phyloP scores from a whole-genome alignment of 2,113 vertebrate species.

The Anthoscopus minutus region DNA sequence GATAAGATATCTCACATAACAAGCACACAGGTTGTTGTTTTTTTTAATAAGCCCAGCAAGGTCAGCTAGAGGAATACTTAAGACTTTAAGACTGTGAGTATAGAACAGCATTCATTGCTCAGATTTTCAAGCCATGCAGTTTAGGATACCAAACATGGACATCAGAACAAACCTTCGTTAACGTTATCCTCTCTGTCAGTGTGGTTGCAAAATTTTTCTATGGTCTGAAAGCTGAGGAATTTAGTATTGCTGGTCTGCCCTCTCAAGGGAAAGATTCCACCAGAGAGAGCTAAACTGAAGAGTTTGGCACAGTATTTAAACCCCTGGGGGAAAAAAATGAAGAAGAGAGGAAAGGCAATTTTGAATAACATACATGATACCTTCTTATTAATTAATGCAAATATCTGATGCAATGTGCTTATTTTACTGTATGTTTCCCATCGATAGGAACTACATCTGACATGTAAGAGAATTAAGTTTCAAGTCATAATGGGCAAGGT shows the following conservation, averaged over 20 bases:
- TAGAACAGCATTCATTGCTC: neutral
- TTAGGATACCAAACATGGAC: neutral
- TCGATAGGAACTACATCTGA: neutral
- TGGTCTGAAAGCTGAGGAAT: conserved; percentile 86
- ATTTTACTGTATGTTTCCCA: neutral
- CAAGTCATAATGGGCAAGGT: neutral
- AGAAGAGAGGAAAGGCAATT: neutral
- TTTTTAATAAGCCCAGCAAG: neutral
- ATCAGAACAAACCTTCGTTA: conserved; percentile 82
- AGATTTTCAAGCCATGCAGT: neutral
- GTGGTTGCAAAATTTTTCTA: conserved; percentile 86
- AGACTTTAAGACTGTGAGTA: neutral
- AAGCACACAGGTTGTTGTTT: neutral
- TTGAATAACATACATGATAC: neutral
- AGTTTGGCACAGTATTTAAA: conserved; percentile 92
- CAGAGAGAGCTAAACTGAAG: conserved; percentile 85
- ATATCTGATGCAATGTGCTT: neutral
- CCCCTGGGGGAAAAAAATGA: conserved; percentile 68
- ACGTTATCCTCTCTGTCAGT: conserved; percentile 84
- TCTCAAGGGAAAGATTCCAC: conserved; percentile 75
- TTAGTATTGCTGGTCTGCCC: conserved; percentile 81
- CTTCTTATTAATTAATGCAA: neutral
- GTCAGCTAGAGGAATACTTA: neutral
- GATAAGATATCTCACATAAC: neutral
- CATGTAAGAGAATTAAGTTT: neutral